These are phyloP conservation scores for Pomacea maculata DNA, from an alignment of 1,140 invertebrate genomes.

Conservation along the genomic window DNA sequence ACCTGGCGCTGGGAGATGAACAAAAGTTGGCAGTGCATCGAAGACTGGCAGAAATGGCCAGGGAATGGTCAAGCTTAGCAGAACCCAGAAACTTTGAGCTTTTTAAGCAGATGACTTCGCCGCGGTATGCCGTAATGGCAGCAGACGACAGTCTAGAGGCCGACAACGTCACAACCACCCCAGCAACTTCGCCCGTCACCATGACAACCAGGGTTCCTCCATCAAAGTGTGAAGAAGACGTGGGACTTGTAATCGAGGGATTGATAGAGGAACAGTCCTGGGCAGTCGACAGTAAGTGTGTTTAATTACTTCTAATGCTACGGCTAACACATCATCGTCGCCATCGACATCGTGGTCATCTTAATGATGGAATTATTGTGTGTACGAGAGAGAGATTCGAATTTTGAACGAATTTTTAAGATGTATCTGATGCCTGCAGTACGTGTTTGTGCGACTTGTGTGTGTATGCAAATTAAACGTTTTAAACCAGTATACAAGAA, in stretches of 20 bases:
- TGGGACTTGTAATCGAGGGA: neutral
- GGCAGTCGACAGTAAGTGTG: slow-evolving; percentile 4
- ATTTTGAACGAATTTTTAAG: neutral
- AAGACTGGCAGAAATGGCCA: neutral
- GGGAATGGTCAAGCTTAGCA: neutral
- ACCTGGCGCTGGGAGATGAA: neutral
- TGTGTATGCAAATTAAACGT: too few species aligned
- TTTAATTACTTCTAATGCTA: neutral
- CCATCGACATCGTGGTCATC: too few species aligned
- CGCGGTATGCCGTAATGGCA: neutral
- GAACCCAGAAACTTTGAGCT: neutral
- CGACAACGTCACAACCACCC: neutral
- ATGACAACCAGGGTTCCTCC: neutral
- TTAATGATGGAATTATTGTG: neutral
- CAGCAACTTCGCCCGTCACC: neutral
- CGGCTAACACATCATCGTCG: neutral
- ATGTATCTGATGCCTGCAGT: too few species aligned
- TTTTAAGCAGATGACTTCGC: neutral
- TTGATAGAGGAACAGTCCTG: neutral
- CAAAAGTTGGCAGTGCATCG: too few species aligned
- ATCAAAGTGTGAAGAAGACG: neutral
- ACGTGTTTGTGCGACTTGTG: too few species aligned
- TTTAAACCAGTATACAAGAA: neutral
- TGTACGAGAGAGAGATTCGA: too few species aligned
- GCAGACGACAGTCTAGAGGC: neutral